Evolutionary conservation across 2,113 vertebrate genomes (phyloP), one percentile per base, ranked within the genome.

Genomic region (Saiga tatarica): DNA sequence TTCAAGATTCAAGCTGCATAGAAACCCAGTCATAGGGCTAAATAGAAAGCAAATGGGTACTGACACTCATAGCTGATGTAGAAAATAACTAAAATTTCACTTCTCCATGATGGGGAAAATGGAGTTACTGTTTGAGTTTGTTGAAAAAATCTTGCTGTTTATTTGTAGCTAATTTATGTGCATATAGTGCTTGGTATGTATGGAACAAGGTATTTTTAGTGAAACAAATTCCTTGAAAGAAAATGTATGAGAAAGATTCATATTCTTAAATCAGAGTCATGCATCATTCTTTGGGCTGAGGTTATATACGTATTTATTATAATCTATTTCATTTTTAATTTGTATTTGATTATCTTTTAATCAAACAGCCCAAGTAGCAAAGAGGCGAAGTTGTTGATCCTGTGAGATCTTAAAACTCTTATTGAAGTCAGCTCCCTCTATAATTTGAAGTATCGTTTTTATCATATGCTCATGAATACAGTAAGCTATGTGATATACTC

Each of bases 401-500:
- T 78, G 1, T 84, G 28, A 55, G 11, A 53, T 79, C 19, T 50
- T 67, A 88, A 92, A 87, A 87, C 12, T 87, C 26, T 85, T 88
- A 82, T 13, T 85, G 26, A 87, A 5, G 36, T 97, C 28, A 57
- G 7, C 23, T 87, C 16, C 39, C 84, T 47, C 2, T 74, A 7
- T 87, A 94, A 91, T 92, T 92, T 84, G 10, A 12, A 79, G 91
- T 42, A 11, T 55, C 21, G 53, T 79, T 94, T 95, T 94, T 89
- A 50, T 96, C 5, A 53, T 67, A 11, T 93, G 21, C 7, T 78
- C 3, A 84, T 91, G 67, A 79, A 81, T 85, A 10, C 23, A 78
- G 12, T 74, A 30, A 62, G 21, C 17, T 78, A 3, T 64, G 15
- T 53, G 36, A 7, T 39, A 79, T 7, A 23, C 1, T 62, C 15